Evolutionary conservation across 2,797 vertebrate genomes (phyloP), one percentile per base, ranked within the genome.

Genomic region (Austrolebias charrua): DNA sequence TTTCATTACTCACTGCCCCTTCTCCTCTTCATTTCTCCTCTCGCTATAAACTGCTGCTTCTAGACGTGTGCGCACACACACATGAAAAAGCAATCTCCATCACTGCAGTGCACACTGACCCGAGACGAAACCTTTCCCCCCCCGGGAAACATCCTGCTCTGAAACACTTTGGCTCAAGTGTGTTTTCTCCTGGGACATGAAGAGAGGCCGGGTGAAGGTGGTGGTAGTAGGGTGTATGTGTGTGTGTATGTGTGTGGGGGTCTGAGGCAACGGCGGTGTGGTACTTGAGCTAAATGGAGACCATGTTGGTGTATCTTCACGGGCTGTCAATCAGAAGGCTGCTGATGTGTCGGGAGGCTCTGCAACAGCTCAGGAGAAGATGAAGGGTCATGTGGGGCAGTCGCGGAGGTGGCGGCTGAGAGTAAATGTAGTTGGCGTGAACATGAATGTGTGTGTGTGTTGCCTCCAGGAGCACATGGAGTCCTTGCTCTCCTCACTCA

Each of bases 151-250:
- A 95, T 97, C 96, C 96, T 96, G 95, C 95, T 95, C 95, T 92
- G 95, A 96, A 96, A 98, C 95, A 96, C 96, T 96, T 96, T 92
- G 94, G 94, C 94, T 96, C 95, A 95, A 97, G 96, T 96, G 96
- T 96, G 96, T 97, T 95, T 97, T 95, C 96, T 95, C 90, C 84
- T 71, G 88, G 90, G 89, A 89, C 81, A 66, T 71, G 52, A 60
- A 69, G 75, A 74, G 69, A 69, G 84, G 63, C 73, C 3, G 65
- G 76, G 78, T 49, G 64, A 59, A 28, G 8, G 48, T 11, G 45
- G 19, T 38, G 35, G 57, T 6, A 33, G 43, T n/a, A 42, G 18
- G 16, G 13, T 19, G n/a, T n/a, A n/a, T n/a, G 2, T 24, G 55
- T 15, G 60, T 33, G 31, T 3, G 56, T 5, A 33, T 15, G 20